Evolutionary conservation across 2,888 invertebrate genomes (phyloP).

Genomic region (Troilus luridus): DNA sequence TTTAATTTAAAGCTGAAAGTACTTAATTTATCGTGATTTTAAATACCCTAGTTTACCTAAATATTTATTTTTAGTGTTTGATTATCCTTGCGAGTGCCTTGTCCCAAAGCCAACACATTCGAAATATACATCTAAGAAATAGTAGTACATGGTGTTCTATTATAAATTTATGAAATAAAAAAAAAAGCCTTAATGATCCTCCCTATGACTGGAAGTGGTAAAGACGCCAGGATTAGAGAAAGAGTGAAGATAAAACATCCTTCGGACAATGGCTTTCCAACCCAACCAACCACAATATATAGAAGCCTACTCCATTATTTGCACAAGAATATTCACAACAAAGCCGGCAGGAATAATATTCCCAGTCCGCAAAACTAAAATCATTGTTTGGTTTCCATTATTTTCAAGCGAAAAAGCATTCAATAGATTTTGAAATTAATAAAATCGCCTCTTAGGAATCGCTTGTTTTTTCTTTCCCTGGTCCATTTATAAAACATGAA

Average conservation of each 20-base stretch:
- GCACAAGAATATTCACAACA: conserved; percentile 4
- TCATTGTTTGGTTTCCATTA: not conserved
- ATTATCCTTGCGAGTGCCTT: not conserved
- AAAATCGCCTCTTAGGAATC: not conserved
- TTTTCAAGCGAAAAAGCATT: not conserved
- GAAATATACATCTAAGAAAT: not conserved
- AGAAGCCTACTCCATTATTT: not conserved
- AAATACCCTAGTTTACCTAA: too few relatives aligned
- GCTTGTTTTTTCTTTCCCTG: not conserved
- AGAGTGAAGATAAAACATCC: not conserved
- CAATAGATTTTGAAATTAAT: not conserved
- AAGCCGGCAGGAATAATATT: not conserved
- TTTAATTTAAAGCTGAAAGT: too few relatives aligned
- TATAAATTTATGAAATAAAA: not conserved
- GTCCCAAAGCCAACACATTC: not conserved
- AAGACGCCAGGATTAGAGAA: not conserved
- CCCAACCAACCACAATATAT: not conserved
- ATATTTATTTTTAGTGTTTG: too few relatives aligned
- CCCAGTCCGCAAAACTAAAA: not conserved
- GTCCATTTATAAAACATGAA: too few relatives aligned
- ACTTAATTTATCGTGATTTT: too few relatives aligned
- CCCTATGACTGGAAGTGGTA: not conserved
- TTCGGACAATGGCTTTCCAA: not conserved
- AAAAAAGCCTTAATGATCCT: not conserved
- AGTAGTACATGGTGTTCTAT: not conserved